Evolutionary conservation across 2,888 invertebrate genomes (phyloP).

Genomic region (Silvanus unidentatus): DNA sequence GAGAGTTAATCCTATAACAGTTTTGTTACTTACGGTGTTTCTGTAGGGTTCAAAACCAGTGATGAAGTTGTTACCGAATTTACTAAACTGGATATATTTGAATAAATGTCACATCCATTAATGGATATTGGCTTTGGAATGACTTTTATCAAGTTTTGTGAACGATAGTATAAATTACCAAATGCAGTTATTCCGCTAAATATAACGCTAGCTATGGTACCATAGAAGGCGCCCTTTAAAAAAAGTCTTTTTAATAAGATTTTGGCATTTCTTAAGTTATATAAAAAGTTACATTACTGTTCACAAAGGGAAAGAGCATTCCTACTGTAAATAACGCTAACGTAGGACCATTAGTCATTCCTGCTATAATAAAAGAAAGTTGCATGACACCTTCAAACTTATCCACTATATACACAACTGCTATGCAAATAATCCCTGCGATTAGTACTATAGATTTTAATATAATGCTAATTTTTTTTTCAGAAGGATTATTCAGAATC

Average conservation of each 20-base stretch:
- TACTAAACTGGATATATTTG: not conserved
- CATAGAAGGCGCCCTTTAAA: constrained; percentile 3
- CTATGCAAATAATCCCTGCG: constrained; percentile 63
- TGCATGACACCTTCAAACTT: constrained; percentile 48
- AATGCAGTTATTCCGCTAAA: not conserved
- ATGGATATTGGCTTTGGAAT: not conserved
- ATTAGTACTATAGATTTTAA: constrained; percentile 38
- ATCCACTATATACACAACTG: constrained; percentile 59
- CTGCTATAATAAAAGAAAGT: constrained; percentile 51
- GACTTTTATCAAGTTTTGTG: not conserved
- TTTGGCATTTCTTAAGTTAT: too few relatives aligned
- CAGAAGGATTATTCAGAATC: constrained; percentile 48
- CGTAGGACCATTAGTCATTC: constrained; percentile 48
- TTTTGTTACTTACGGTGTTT: not conserved
- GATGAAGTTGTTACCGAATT: not conserved
- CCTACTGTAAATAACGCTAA: constrained; percentile 64
- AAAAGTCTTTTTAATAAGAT: not conserved
- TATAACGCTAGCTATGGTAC: constrained; percentile 21
- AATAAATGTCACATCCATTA: not conserved
- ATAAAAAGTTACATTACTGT: constrained; percentile 55
- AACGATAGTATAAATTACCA: not conserved
- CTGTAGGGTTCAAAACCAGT: not conserved
- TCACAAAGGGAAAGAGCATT: constrained; percentile 61
- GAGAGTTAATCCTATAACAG: too few relatives aligned
- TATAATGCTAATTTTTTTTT: constrained; percentile 48